Evolutionary conservation across 2,113 vertebrate genomes (phyloP).

Genomic region (Saccopteryx leptura): DNA sequence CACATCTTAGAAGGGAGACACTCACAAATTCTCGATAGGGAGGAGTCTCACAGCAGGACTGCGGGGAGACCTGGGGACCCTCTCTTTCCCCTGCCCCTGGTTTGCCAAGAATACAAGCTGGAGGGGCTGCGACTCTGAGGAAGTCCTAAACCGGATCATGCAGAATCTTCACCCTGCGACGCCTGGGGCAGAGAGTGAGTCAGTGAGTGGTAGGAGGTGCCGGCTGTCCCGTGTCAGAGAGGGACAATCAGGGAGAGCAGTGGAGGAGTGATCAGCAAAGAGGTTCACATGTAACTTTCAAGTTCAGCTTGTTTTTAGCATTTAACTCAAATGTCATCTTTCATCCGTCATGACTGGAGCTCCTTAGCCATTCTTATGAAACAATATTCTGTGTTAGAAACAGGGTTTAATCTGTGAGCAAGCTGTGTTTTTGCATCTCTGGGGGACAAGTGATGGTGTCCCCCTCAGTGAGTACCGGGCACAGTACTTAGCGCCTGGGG

Average conservation of each 20-base stretch:
- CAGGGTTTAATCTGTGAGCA: not conserved
- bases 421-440: not conserved
- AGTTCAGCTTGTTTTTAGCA: not conserved
- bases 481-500: not conserved
- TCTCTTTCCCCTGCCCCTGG: not conserved
- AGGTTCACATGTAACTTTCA: rapidly evolving
- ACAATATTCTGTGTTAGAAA: not conserved
- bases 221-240: not conserved
- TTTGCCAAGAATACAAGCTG: conserved; percentile 2
- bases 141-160: not conserved
- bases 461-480: not conserved
- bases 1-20: not conserved
- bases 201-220: not conserved
- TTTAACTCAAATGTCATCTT: not conserved
- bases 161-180: not conserved
- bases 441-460: not conserved
- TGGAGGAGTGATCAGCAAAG: not conserved
- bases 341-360: not conserved
- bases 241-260: not conserved
- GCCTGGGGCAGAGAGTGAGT: not conserved
- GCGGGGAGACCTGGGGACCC: rapidly evolving
- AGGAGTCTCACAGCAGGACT: not conserved
- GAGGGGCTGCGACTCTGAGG: not conserved
- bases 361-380: conserved; percentile 17
- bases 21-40: not conserved